phyloP scores from a whole-genome alignment of 2,113 vertebrate genomes.

The Merops nubicus region DNA sequence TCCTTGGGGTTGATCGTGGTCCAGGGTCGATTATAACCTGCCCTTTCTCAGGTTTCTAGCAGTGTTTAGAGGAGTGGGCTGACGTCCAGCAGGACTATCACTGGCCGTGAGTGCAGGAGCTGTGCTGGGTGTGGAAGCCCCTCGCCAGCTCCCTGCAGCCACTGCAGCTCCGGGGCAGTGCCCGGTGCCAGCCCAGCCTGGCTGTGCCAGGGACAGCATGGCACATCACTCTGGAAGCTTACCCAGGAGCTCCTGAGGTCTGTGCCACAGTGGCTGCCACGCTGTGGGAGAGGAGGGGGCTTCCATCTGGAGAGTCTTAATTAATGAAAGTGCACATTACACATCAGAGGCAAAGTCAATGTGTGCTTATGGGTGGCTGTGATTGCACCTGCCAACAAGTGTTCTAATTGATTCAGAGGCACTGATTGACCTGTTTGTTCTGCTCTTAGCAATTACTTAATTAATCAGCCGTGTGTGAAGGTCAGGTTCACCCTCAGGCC shows the following conservation, averaged over 20 bases:
- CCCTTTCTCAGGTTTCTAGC: not conserved
- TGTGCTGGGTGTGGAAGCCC: rapidly evolving
- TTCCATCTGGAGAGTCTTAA: not conserved
- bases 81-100: not conserved
- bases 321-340: not conserved
- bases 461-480: not conserved
- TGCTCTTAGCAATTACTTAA: not conserved
- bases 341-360: not conserved
- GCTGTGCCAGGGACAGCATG: not conserved
- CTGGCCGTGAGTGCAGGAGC: not conserved
- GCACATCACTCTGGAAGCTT: not conserved
- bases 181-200: not conserved
- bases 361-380: not conserved
- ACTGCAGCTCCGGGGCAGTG: not conserved
- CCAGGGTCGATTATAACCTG: not conserved
- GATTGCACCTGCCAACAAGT: not conserved
- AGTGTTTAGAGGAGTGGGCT: not conserved
- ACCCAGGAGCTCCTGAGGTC: not conserved
- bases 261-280: not conserved
- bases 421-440: not conserved
- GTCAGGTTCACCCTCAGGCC: not conserved
- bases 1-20: not conserved
- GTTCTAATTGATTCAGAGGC: not conserved
- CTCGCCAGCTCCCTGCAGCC: not conserved
- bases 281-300: not conserved